These are phyloP conservation scores for Marronus borbonicus DNA, from an alignment of 2,888 invertebrate species.

Conservation along the genomic window DNA sequence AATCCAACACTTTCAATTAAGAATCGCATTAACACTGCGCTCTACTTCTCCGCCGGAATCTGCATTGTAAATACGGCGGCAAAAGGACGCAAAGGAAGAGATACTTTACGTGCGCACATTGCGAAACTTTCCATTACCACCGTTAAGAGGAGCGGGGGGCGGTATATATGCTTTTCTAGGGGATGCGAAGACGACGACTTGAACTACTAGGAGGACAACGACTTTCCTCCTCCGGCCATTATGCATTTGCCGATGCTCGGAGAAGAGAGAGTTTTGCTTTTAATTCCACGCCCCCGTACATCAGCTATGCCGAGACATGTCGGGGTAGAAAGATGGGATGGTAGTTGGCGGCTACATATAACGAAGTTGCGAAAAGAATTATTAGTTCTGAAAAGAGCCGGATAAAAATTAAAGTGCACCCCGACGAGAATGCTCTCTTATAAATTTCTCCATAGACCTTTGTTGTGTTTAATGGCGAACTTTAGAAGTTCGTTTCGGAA, in stretches of 20 bases:
- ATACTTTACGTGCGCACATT: too few species aligned
- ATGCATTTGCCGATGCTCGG: background rate
- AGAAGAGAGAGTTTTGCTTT: background rate
- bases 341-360: background rate
- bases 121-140: too few species aligned
- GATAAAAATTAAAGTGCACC: conserved; percentile 17
- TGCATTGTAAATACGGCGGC: conserved; percentile 13
- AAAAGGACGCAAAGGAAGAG: conserved; percentile 1
- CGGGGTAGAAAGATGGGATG: too few species aligned
- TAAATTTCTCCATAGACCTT: background rate
- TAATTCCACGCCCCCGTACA: background rate
- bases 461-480: background rate
- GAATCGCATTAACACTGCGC: conserved; percentile 24
- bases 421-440: background rate
- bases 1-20: conserved; percentile 32
- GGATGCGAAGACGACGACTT: too few species aligned
- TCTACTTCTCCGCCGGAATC: conserved; percentile 8
- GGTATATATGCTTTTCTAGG: too few species aligned
- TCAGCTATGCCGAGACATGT: too few species aligned
- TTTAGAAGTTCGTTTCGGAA: background rate
- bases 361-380: conserved; percentile 10
- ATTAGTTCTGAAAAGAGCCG: background rate
- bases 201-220: too few species aligned
- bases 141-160: too few species aligned
- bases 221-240: too few species aligned